Evolutionary conservation across 2,888 invertebrate genomes (phyloP).

Genomic region (Barypeithes pellucidus): DNA sequence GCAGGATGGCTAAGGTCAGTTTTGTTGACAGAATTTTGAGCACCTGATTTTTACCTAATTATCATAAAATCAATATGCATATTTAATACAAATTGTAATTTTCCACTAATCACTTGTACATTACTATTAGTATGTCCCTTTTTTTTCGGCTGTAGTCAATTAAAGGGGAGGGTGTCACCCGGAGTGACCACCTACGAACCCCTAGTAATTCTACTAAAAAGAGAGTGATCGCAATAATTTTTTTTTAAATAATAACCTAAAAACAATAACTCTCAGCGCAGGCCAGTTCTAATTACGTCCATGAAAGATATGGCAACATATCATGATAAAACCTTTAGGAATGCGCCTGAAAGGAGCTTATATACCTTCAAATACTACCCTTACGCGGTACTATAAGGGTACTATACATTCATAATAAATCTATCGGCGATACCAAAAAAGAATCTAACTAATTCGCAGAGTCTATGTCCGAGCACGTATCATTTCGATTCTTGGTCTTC

Average conservation of each 20-base stretch:
- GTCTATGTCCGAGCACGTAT: conserved; percentile 34
- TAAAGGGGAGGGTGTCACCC: background rate
- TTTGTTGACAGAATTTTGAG: background rate
- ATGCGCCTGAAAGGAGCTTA: conserved; percentile 39
- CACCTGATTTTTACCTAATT: conserved; percentile 3
- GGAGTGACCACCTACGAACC: too few relatives aligned
- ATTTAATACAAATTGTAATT: too few relatives aligned
- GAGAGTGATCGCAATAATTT: too few relatives aligned
- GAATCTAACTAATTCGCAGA: conserved; percentile 31
- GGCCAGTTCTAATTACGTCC: too few relatives aligned
- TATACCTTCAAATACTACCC: conserved; percentile 28
- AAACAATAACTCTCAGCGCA: too few relatives aligned
- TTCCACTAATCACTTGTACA: too few relatives aligned
- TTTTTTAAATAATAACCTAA: too few relatives aligned
- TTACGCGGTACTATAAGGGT: background rate
- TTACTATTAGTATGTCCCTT: too few relatives aligned
- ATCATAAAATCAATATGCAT: background rate
- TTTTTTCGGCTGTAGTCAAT: too few relatives aligned
- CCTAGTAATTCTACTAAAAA: background rate
- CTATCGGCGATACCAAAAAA: conserved; percentile 39
- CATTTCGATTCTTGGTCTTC: conserved; percentile 26
- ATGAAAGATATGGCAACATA: too few relatives aligned
- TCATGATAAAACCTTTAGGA: conserved; percentile 16
- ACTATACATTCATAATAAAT: conserved; percentile 28
- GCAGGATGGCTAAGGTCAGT: conserved; percentile 16